Evolutionary conservation across 2,888 invertebrate genomes (phyloP).

Genomic region (Dinocampus coccinellae): DNA sequence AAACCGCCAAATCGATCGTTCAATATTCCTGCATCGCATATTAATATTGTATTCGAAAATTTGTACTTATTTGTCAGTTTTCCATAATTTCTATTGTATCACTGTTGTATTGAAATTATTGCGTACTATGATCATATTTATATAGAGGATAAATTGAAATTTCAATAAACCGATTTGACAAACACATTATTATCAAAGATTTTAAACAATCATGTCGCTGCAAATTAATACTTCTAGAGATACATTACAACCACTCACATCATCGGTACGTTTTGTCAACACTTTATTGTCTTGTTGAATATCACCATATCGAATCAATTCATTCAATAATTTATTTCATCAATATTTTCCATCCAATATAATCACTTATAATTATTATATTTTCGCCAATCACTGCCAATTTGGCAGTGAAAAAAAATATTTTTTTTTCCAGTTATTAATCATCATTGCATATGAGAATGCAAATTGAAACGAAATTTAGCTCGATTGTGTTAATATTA

Average conservation of each 20-base stretch:
- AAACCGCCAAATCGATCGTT: neutral
- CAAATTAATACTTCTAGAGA: constrained; percentile 52
- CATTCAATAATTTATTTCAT: neutral
- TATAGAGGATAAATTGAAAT: neutral
- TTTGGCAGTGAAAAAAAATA: neutral
- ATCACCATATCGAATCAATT: neutral
- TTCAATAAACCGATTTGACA: neutral
- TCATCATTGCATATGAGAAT: neutral
- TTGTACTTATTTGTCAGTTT: no score
- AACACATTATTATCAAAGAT: neutral
- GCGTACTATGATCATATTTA: no score
- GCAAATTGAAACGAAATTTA: neutral
- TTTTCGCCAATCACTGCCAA: neutral
- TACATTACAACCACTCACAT: constrained; percentile 46
- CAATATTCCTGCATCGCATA: no score
- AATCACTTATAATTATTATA: no score
- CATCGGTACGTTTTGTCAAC: constrained; percentile 46
- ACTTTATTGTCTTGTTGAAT: neutral
- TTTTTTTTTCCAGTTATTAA: neutral
- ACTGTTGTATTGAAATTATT: no score
- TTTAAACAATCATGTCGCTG: constrained; percentile 44
- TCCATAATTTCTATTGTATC: neutral
- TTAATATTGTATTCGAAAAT: no score
- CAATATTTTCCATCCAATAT: neutral
- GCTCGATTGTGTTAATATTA: neutral